Evolutionary conservation across 2,113 vertebrate genomes (phyloP), one percentile per base, ranked within the genome.

Genomic region (Hepsetus odoe): DNA sequence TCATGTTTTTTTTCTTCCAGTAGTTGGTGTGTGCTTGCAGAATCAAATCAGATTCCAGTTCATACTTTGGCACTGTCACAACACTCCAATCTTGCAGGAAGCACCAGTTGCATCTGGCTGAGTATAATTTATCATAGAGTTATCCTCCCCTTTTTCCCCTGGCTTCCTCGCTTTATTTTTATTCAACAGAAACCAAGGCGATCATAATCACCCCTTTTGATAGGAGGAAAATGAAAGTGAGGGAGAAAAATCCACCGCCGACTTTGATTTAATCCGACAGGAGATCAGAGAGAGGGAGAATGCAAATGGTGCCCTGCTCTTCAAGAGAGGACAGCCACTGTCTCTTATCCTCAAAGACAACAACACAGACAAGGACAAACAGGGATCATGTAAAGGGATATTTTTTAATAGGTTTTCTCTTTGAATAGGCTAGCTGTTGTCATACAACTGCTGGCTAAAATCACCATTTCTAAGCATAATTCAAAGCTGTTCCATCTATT

Each of bases 221-320:
- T 85, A 69, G 58, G 79, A 83, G 75, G 35, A 71, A 84, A 84
- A 88, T 79, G 84, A 87, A 87, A 85, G 76, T 80, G 51, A 77
- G 84, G 73, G 85, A 62, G 77, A 90, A 87, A 85, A 87, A 80
- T 83, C 51, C 82, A 58, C 14, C 28, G 80, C 40, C 33, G 81
- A 26, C 84, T 90, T 86, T 89, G 89, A 90, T 89, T 82, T 82
- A 76, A 87, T 90, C 35, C 82, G 61, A 80, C 68, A 33, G 77
- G 67, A 75, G 77, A 83, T 83, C 72, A 80, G 74, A 44, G 49
- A 58, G 64, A 75, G 79, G 74, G 65, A 82, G 76, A 33, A 77
- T 61, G 76, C 55, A 79, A 72, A 76, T 69, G 68, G 58, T 46
- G 33, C 18, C 49, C 46, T 72, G 69, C 71, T 69, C 65, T 72